phyloP scores from a whole-genome alignment of 2,113 vertebrate species.

The Pituophis catenifer region DNA sequence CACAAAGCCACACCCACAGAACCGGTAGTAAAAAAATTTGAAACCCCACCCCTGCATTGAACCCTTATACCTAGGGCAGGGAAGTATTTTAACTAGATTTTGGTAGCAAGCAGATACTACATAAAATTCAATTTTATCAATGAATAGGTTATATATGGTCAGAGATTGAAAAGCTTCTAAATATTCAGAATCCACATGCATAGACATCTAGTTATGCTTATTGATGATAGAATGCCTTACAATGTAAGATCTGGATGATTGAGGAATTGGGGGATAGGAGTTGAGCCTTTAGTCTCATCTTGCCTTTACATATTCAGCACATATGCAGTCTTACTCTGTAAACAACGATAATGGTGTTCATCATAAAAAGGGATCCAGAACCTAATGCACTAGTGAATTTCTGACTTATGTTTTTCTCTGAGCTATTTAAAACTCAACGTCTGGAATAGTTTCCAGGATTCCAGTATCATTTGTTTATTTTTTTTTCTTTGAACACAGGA shows the following conservation, averaged over 20 bases:
- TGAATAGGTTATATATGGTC: background rate
- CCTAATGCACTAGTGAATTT: background rate
- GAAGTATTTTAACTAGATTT: background rate
- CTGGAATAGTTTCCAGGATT: background rate
- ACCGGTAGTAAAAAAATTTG: too few species aligned
- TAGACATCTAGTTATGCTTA: background rate
- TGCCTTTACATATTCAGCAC: background rate
- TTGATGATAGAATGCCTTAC: background rate
- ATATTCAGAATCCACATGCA: background rate
- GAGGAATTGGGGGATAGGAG: background rate
- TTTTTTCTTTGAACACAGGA: constrained; percentile 10
- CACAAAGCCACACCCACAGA: too few species aligned
- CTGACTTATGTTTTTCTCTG: background rate
- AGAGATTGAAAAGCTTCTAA: background rate
- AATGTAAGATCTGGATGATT: background rate
- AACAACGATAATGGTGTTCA: background rate
- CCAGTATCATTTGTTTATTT: background rate
- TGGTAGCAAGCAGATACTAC: background rate
- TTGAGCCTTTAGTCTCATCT: background rate
- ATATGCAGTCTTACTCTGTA: background rate
- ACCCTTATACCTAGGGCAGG: background rate
- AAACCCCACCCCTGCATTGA: background rate
- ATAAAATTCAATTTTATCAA: background rate
- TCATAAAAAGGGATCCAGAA: background rate
- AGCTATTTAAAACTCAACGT: constrained; percentile 5